Conservation (phyloP, 2,888 invertebrate species). For the Magallana nippona region DNA sequence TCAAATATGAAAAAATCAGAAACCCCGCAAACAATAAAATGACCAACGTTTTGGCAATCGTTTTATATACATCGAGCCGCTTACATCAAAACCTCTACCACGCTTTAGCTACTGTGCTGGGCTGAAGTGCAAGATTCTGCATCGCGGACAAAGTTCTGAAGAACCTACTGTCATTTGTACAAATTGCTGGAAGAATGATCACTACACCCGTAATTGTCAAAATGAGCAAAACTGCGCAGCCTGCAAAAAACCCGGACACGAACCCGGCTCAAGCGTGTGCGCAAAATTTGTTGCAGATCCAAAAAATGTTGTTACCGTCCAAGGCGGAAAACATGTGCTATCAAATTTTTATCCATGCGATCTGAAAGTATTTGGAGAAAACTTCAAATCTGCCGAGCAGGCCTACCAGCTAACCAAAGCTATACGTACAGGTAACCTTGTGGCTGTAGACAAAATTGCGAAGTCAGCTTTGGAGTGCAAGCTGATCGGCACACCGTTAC, state of each 20-base stretch:
- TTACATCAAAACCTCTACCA: background rate
- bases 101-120: too few relatives aligned
- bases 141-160: background rate
- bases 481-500: too few relatives aligned
- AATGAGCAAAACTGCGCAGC: constrained; percentile 1
- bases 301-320: too few relatives aligned
- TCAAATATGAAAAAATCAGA: background rate
- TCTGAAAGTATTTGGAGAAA: too few relatives aligned
- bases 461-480: too few relatives aligned
- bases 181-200: background rate
- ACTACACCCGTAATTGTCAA: background rate
- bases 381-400: too few relatives aligned
- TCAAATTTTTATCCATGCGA: too few relatives aligned
- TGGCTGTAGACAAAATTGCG: too few relatives aligned
- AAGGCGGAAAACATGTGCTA: too few relatives aligned
- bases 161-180: background rate
- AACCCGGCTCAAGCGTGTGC: background rate
- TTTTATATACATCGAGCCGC: background rate
- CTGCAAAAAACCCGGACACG: background rate
- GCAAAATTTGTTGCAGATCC: background rate
- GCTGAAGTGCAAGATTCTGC: background rate
- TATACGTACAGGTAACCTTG: too few relatives aligned
- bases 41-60: constrained; percentile 18
- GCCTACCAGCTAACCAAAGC: too few relatives aligned
- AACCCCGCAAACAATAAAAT: background rate